Percentiles rank a stretch among this genome's conserved stretches.
phyloP scores from a whole-genome alignment of 1,140 invertebrate species.

The Nomia melanderi region DNA sequence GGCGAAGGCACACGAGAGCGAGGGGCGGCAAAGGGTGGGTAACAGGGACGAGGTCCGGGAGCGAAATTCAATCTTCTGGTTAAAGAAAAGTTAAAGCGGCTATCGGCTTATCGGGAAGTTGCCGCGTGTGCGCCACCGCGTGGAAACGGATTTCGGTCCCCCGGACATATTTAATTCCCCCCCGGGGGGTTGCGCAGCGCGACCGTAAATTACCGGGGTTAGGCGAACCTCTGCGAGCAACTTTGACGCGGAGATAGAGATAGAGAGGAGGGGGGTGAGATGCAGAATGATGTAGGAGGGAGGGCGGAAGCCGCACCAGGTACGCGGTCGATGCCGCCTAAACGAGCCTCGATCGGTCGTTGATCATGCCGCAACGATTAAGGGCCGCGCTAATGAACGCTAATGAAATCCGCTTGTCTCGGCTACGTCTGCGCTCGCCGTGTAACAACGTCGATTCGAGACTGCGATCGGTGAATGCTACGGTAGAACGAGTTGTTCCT shows the following conservation, averaged over 20 bases:
- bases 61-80: slow-evolving; percentile 63
- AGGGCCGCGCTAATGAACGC: slow-evolving; percentile 42
- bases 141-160: slow-evolving; percentile 58
- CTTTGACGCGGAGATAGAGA: slow-evolving; percentile 34
- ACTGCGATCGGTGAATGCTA: neutral
- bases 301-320: slow-evolving; percentile 27
- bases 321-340: slow-evolving; percentile 25
- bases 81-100: slow-evolving; percentile 65
- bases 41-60: neutral
- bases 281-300: no score
- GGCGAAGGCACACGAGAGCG: neutral
- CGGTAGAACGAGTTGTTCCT: neutral
- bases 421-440: neutral
- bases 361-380: slow-evolving; percentile 46
- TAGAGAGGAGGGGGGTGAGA: no score
- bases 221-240: slow-evolving; percentile 39
- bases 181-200: slow-evolving; percentile 22
- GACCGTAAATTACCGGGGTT: slow-evolving; percentile 60
- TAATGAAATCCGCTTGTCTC: slow-evolving; percentile 46
- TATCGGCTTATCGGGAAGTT: slow-evolving; percentile 64
- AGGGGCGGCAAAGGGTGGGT: neutral
- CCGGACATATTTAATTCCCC: slow-evolving; percentile 64
- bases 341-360: slow-evolving; percentile 45
- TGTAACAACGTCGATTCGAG: neutral
- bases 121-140: slow-evolving; percentile 39